phyloP scores from a whole-genome alignment of 2,888 invertebrate species.

The Drosophila recens region DNA sequence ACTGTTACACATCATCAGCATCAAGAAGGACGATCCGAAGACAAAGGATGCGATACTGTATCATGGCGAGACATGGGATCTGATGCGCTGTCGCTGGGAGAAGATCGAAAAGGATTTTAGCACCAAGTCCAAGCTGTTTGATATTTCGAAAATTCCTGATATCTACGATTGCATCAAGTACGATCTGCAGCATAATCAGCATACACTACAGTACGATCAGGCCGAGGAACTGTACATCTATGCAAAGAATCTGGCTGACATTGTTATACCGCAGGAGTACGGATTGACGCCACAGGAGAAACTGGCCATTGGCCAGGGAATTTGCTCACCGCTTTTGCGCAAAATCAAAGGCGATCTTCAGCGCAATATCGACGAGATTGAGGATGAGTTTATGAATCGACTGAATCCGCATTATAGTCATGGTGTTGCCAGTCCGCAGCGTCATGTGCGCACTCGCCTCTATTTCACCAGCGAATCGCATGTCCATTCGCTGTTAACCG shows the following conservation, averaged over 20 bases:
- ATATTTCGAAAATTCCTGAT: constrained; percentile 99
- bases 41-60: constrained; percentile 97
- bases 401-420: constrained; percentile 99
- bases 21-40: constrained; percentile 95
- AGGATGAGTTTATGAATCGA: constrained; percentile 97
- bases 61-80: constrained; percentile 99
- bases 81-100: constrained; percentile 98
- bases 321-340: constrained; percentile 97
- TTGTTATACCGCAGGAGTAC: constrained; percentile 99
- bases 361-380: constrained; percentile 95
- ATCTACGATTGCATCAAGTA: constrained; percentile 99
- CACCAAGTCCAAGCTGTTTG: constrained; percentile 95
- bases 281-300: constrained; percentile 98
- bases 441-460: constrained; percentile 98
- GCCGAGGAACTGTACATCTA: constrained; percentile 96
- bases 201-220: constrained; percentile 95
- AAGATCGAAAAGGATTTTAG: constrained; percentile 99
- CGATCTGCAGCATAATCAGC: constrained; percentile 98
- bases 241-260: constrained; percentile 98
- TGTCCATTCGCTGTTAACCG: constrained; percentile 98
- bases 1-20: constrained; percentile 93
- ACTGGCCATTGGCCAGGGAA: constrained; percentile 97
- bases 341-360: constrained; percentile 98
- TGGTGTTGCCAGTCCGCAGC: constrained; percentile 98
- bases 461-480: constrained; percentile 99